A percentile compares a stretch with the other conserved stretches of the same genome.
Evolutionary conservation across 2,113 vertebrate genomes (phyloP).

Genomic region (Neolamprologus kungweensis): DNA sequence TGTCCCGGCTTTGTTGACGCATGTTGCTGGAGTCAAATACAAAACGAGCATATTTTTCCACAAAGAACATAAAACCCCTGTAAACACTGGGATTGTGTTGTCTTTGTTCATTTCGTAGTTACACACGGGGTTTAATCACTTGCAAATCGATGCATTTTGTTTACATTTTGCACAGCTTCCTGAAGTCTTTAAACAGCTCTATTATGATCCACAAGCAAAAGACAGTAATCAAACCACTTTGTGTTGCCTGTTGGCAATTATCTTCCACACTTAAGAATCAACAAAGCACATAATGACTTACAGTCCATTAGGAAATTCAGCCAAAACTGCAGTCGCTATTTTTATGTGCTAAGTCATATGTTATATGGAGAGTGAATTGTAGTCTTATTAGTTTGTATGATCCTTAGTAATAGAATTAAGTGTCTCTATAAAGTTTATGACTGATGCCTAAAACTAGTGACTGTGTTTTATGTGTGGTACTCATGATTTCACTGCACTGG

Average conservation of each 20-base stretch:
- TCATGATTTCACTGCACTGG: background rate
- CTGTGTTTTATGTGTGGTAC: background rate
- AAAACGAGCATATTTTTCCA: background rate
- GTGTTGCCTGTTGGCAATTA: constrained; percentile 86
- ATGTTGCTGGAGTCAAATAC: background rate
- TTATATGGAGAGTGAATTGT: background rate
- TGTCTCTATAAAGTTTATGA: background rate
- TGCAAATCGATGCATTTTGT: background rate
- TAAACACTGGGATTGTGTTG: background rate
- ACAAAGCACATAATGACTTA: constrained; percentile 90
- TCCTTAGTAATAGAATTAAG: background rate
- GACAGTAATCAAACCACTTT: constrained; percentile 87
- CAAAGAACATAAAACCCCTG: background rate
- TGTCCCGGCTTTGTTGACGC: background rate
- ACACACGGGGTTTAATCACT: background rate
- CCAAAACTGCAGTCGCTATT: background rate
- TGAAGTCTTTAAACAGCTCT: constrained; percentile 54
- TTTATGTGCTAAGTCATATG: background rate
- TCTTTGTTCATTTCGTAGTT: background rate
- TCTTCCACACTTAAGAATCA: constrained; percentile 89
- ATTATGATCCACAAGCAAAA: constrained; percentile 83
- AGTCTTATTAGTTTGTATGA: background rate
- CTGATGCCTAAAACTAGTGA: background rate
- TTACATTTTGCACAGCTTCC: background rate
- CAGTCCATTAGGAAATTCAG: constrained; percentile 39